These are phyloP conservation scores for Notarius lentiginosus DNA, from an alignment of 2,113 vertebrate genomes.

Conservation along the genomic window DNA sequence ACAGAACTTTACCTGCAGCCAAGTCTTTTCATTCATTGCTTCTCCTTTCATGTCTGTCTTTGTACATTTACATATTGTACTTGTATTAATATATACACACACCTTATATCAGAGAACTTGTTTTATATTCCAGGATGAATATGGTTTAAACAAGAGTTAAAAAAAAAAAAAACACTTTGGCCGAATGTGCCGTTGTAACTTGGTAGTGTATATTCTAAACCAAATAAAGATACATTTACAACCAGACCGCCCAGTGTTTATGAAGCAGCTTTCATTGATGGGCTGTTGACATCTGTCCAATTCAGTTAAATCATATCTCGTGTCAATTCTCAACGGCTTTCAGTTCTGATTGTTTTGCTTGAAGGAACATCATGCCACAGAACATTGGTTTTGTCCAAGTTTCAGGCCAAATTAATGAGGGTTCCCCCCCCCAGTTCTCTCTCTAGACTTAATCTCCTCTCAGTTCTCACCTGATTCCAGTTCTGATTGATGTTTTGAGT, in stretches of 20 bases:
- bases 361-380: too few relatives aligned
- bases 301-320: too few relatives aligned
- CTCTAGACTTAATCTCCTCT: too few relatives aligned
- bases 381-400: too few relatives aligned
- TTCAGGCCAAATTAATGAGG: too few relatives aligned
- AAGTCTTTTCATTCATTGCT: background rate
- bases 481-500: too few relatives aligned
- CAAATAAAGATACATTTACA: constrained; percentile 40
- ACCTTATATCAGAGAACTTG: constrained; percentile 33
- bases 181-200: constrained; percentile 31
- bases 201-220: constrained; percentile 33
- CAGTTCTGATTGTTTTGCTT: too few relatives aligned
- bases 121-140: constrained; percentile 41
- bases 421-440: too few relatives aligned
- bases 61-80: constrained; percentile 36
- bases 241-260: background rate
- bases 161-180: constrained; percentile 20
- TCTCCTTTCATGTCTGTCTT: constrained; percentile 19
- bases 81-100: constrained; percentile 34
- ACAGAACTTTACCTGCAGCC: background rate
- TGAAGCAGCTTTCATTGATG: background rate
- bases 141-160: background rate
- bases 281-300: too few relatives aligned
- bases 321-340: too few relatives aligned
- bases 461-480: too few relatives aligned